Percentiles rank a stretch among this genome's conserved stretches.
These are phyloP conservation scores for Teleiodes luculella DNA, from an alignment of 2,888 invertebrate genomes.

Conservation along the genomic window DNA sequence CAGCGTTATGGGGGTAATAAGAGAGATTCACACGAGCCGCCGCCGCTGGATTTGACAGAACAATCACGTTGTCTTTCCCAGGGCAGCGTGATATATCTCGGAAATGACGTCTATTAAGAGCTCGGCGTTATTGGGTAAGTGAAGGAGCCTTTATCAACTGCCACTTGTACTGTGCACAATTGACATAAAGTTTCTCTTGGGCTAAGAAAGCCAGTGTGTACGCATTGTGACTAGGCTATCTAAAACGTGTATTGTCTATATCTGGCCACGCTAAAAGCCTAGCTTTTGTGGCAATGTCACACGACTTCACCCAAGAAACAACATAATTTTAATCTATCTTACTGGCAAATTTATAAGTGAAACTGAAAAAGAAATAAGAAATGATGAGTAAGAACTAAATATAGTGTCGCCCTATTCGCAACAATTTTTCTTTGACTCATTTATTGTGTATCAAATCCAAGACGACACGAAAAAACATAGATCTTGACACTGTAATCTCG, in stretches of 20 bases:
- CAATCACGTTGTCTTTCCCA: slow-evolving; percentile 63
- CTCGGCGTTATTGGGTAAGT: slow-evolving; percentile 26
- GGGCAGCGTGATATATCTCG: slow-evolving; percentile 42
- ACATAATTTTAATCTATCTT: neutral
- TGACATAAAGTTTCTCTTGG: slow-evolving; percentile 13
- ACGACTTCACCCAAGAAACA: slow-evolving; percentile 1
- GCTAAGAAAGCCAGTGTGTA: neutral
- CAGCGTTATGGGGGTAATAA: slow-evolving; percentile 38
- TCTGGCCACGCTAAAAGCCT: slow-evolving; percentile 1
- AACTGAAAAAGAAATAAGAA: no score
- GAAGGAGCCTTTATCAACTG: slow-evolving; percentile 10
- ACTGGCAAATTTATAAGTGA: no score
- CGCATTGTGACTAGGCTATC: neutral
- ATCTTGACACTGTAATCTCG: slow-evolving; percentile 12
- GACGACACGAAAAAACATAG: neutral
- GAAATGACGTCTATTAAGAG: slow-evolving; percentile 47
- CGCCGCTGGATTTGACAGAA: slow-evolving; percentile 47
- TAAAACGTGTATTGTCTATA: slow-evolving; percentile 22
- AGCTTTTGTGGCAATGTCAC: neutral
- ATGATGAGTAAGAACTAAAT: no score
- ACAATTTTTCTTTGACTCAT: no score
- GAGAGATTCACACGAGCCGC: slow-evolving; percentile 51
- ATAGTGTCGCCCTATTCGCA: no score
- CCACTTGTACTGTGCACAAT: neutral
- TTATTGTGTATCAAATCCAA: neutral